phyloP scores from a whole-genome alignment of 2,113 vertebrate species.

The Machaerirhynchus nigripectus region DNA sequence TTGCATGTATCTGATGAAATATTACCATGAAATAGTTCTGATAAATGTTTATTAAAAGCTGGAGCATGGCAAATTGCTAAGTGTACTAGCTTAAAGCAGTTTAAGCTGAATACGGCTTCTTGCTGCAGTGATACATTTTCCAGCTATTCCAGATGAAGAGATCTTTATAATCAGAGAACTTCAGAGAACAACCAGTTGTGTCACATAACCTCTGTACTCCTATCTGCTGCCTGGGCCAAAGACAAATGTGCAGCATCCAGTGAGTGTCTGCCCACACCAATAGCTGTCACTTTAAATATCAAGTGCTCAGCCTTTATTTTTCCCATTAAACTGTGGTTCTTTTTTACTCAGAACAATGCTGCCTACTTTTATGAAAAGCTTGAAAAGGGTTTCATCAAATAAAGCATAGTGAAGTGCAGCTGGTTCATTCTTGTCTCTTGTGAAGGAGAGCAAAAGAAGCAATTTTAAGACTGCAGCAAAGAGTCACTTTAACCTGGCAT shows the following conservation, averaged over 20 bases:
- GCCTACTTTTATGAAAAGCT: not conserved
- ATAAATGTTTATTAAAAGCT: slow-evolving; percentile 7
- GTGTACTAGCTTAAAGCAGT: not conserved
- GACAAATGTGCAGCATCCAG: not conserved
- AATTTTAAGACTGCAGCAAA: not conserved
- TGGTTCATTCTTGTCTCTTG: not conserved
- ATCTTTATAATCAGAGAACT: not conserved
- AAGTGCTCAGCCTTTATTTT: not conserved
- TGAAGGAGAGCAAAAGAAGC: not conserved
- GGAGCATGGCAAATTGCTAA: not conserved
- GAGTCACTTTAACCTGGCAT: not conserved
- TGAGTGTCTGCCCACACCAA: not conserved
- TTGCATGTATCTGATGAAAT: not conserved
- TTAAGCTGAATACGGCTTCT: not conserved
- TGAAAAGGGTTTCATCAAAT: not conserved
- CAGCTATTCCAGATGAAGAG: not conserved
- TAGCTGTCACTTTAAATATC: not conserved
- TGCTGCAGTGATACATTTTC: not conserved
- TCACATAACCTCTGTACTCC: not conserved
- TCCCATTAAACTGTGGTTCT: not conserved
- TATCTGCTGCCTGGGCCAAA: not conserved
- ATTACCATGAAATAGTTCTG: not conserved
- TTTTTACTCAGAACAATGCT: not conserved
- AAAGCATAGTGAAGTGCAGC: not conserved
- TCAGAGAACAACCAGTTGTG: not conserved